Evolutionary conservation across 1,140 invertebrate genomes (phyloP).

Genomic region (Drusus annulatus): DNA sequence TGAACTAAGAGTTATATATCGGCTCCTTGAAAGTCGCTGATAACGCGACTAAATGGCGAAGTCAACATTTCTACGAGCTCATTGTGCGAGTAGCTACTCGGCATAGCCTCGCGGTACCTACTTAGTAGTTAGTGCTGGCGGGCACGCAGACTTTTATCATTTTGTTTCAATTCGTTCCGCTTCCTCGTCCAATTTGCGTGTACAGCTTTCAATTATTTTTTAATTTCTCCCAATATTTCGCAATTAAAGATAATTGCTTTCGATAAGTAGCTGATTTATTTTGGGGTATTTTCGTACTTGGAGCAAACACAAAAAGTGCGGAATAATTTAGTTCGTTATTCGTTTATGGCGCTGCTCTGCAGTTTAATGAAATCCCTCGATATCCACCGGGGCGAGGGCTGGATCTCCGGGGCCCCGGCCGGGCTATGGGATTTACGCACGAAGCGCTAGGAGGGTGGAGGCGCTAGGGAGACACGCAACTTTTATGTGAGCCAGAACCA

Average conservation of each 20-base stretch:
- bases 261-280: constrained; percentile 47
- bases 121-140: background rate
- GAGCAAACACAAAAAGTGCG: constrained; percentile 16
- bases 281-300: constrained; percentile 3
- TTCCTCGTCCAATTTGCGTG: constrained; percentile 26
- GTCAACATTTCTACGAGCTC: constrained; percentile 42
- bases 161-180: constrained; percentile 17
- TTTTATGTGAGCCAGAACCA: constrained; percentile 46
- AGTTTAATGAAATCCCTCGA: constrained; percentile 56
- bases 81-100: constrained; percentile 2
- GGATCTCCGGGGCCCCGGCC: background rate
- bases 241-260: constrained; percentile 46
- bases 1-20: constrained; percentile 41
- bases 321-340: constrained; percentile 51
- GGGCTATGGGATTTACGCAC: constrained; percentile 11
- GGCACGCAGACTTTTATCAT: constrained; percentile 32
- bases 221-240: constrained; percentile 43
- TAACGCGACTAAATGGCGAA: constrained; percentile 45
- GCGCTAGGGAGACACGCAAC: constrained; percentile 24
- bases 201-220: constrained; percentile 8
- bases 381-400: constrained; percentile 44
- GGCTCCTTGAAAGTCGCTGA: constrained; percentile 43
- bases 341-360: constrained; percentile 46
- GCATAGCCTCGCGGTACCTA: no score
- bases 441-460: background rate